Evolutionary conservation across 1,140 invertebrate genomes (phyloP).

Genomic region (Pantala flavescens): DNA sequence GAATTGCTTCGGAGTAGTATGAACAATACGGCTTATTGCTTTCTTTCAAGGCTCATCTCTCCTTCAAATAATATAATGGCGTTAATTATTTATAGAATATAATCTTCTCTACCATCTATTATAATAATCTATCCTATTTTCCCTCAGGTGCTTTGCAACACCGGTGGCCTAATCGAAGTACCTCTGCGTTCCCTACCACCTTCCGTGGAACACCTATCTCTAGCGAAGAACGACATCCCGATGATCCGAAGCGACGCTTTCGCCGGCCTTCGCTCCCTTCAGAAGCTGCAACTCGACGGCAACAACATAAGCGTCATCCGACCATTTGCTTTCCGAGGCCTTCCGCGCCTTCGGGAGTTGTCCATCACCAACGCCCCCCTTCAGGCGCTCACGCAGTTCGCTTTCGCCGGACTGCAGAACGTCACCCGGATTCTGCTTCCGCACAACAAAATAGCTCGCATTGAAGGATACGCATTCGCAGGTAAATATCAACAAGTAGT

Average conservation of each 20-base stretch:
- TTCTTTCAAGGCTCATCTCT: too few species aligned
- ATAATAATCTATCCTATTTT: too few species aligned
- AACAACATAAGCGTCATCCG: constrained; percentile 70
- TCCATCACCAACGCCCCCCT: constrained; percentile 73
- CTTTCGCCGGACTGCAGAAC: constrained; percentile 64
- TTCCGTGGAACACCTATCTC: constrained; percentile 65
- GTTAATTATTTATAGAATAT: too few species aligned
- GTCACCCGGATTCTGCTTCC: constrained; percentile 60
- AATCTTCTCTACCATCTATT: too few species aligned
- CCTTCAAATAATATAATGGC: too few species aligned
- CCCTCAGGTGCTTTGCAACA: constrained; percentile 70
- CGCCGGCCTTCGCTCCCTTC: constrained; percentile 52
- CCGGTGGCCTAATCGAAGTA: constrained; percentile 63
- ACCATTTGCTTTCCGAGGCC: constrained; percentile 68
- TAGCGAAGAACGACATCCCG: constrained; percentile 69
- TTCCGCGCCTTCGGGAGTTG: constrained; percentile 59
- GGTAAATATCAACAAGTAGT: neutral
- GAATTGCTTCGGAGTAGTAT: too few species aligned
- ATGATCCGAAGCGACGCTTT: constrained; percentile 69
- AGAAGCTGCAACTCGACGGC: constrained; percentile 63
- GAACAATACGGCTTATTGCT: too few species aligned
- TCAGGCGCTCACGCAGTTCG: constrained; percentile 59
- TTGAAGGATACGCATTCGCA: constrained; percentile 70
- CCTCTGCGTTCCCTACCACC: constrained; percentile 56
- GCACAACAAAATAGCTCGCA: constrained; percentile 64